A percentile compares a stretch with the other conserved stretches of the same genome.
These are phyloP conservation scores for Tamandua tetradactyla DNA, from an alignment of 2,797 vertebrate genomes.

Conservation along the genomic window DNA sequence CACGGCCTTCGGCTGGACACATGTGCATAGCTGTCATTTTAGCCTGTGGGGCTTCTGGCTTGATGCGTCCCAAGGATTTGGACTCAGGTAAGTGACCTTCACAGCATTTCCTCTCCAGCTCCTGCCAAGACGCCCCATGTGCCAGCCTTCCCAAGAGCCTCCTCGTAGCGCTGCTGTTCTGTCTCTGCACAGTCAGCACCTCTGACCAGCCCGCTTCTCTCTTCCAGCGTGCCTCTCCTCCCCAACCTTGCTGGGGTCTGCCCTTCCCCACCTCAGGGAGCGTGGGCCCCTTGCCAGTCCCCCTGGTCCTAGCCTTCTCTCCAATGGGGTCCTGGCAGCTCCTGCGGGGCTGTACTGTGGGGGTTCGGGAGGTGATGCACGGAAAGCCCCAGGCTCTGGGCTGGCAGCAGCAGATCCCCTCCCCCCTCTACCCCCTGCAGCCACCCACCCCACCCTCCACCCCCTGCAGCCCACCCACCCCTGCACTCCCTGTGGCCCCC, in stretches of 20 bases:
- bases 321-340: fast-evolving
- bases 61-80: neutral
- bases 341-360: neutral
- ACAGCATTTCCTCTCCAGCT: neutral
- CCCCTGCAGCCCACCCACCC: neutral
- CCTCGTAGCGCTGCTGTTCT: neutral
- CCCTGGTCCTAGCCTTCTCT: neutral
- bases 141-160: neutral
- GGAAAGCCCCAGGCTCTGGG: fast-evolving
- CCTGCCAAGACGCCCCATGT: neutral
- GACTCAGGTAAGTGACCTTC: neutral
- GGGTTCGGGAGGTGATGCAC: neutral
- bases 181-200: neutral
- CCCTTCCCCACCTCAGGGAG: neutral
- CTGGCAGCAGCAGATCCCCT: neutral
- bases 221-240: neutral
- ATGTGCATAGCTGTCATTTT: too few species aligned
- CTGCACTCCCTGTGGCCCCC: neutral
- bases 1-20: neutral
- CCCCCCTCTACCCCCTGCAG: neutral
- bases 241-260: neutral
- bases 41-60: neutral
- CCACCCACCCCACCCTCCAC: neutral
- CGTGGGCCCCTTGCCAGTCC: neutral
- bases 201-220: neutral